Percentiles rank a stretch among this genome's conserved stretches.
Conservation (phyloP, 2,888 invertebrate species). For the Lordiphosa fenestrarum region DNA sequence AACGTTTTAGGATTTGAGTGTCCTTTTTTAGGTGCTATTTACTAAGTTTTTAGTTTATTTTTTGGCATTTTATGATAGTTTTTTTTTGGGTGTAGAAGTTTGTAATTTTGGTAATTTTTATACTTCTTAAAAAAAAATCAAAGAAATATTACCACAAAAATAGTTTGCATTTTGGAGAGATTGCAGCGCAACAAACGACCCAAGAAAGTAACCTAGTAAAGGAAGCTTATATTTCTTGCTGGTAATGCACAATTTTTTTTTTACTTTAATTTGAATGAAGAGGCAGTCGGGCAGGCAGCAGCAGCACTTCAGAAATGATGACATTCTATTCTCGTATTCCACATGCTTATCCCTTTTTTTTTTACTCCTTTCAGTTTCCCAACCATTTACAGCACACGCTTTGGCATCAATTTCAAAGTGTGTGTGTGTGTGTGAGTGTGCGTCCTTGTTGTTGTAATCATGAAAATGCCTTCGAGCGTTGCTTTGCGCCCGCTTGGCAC, state of each 20-base stretch:
- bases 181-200: too few species aligned
- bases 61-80: too few species aligned
- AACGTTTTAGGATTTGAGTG: too few species aligned
- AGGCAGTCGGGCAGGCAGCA: not conserved
- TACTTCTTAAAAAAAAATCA: too few species aligned
- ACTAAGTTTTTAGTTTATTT: too few species aligned
- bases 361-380: not conserved
- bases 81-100: too few species aligned
- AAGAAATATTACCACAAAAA: too few species aligned
- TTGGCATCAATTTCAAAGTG: slow-evolving; percentile 52
- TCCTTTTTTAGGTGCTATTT: too few species aligned
- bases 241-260: not conserved
- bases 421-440: slow-evolving; percentile 11
- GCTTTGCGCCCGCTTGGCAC: slow-evolving; percentile 29
- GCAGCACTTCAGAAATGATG: slow-evolving; percentile 23
- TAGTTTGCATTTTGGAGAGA: too few species aligned
- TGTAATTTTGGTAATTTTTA: too few species aligned
- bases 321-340: slow-evolving; percentile 11
- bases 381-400: slow-evolving; percentile 12
- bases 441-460: slow-evolving; percentile 25
- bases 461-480: slow-evolving; percentile 41
- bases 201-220: too few species aligned
- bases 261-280: slow-evolving; percentile 41
- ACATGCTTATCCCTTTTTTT: slow-evolving; percentile 12
- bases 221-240: not conserved